These are phyloP conservation scores for Manis crassicaudata DNA, from an alignment of 2,797 vertebrate species.

Conservation along the genomic window DNA sequence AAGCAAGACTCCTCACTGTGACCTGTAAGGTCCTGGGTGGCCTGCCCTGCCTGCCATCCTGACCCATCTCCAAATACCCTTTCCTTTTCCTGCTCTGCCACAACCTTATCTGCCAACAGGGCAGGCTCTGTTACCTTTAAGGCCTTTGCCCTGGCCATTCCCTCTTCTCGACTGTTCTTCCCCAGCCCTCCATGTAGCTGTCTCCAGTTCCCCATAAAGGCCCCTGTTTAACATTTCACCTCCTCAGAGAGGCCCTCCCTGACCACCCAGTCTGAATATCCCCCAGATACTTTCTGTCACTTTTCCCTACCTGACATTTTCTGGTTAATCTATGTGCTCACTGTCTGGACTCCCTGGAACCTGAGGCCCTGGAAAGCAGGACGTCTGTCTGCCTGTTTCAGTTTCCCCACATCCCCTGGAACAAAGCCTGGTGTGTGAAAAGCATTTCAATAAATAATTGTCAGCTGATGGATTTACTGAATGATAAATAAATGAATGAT, in stretches of 20 bases:
- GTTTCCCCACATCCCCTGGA: fast-evolving
- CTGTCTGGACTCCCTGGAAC: not conserved
- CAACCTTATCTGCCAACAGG: not conserved
- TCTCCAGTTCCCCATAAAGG: not conserved
- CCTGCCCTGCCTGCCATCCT: not conserved
- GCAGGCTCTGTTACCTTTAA: not conserved
- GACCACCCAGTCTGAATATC: not conserved
- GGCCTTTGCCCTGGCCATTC: not conserved
- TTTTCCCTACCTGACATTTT: not conserved
- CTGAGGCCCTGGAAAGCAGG: no score
- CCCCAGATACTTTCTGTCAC: not conserved
- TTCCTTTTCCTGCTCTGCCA: no score
- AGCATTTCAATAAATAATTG: not conserved
- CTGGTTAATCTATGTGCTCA: not conserved
- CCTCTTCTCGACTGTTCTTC: not conserved
- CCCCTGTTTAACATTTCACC: not conserved
- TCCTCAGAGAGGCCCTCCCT: not conserved
- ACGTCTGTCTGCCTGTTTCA: not conserved
- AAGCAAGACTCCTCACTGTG: not conserved
- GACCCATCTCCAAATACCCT: not conserved
- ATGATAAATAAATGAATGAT: not conserved
- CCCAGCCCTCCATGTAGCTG: not conserved
- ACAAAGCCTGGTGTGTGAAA: not conserved
- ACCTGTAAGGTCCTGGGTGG: not conserved
- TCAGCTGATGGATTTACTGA: not conserved